Percentiles rank a stretch among this genome's conserved stretches.
Evolutionary conservation across 2,888 invertebrate species (phyloP).

Genomic region (Diachrysia chrysitis): DNA sequence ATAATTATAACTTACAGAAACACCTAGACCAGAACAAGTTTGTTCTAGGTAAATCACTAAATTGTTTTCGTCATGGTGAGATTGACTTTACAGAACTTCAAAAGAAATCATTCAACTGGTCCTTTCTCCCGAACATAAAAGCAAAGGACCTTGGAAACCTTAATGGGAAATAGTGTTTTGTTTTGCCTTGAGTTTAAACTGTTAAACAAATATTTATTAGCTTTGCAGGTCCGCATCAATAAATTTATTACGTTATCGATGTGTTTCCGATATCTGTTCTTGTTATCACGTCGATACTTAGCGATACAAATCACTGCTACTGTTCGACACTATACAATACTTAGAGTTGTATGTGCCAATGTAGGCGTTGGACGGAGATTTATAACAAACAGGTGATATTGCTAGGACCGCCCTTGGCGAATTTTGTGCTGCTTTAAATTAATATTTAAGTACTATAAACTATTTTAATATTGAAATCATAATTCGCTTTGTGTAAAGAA

Average conservation of each 20-base stretch:
- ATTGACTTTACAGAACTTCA: background rate
- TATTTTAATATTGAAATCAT: background rate
- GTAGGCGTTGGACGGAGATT: constrained; percentile 38
- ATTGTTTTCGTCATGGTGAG: background rate
- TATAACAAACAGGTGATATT: constrained; percentile 45
- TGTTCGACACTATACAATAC: constrained; percentile 55
- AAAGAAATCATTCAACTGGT: background rate
- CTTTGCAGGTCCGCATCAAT: constrained; percentile 33
- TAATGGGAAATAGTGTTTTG: background rate
- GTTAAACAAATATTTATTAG: constrained; percentile 31
- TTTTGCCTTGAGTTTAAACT: background rate
- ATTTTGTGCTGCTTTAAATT: constrained; percentile 7
- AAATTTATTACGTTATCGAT: constrained; percentile 58
- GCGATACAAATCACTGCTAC: constrained; percentile 61
- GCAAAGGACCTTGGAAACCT: background rate
- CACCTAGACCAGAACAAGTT: background rate
- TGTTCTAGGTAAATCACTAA: background rate
- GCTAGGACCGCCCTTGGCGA: background rate
- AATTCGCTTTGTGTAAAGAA: too few relatives aligned
- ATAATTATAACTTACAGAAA: background rate
- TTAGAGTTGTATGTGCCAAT: constrained; percentile 50
- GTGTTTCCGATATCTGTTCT: constrained; percentile 52
- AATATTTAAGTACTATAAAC: background rate
- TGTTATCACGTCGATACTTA: constrained; percentile 60
- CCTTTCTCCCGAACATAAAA: background rate